Evolutionary conservation across 2,888 invertebrate genomes (phyloP), one percentile per base, ranked within the genome.

Genomic region (Cheilosia urbana): DNA sequence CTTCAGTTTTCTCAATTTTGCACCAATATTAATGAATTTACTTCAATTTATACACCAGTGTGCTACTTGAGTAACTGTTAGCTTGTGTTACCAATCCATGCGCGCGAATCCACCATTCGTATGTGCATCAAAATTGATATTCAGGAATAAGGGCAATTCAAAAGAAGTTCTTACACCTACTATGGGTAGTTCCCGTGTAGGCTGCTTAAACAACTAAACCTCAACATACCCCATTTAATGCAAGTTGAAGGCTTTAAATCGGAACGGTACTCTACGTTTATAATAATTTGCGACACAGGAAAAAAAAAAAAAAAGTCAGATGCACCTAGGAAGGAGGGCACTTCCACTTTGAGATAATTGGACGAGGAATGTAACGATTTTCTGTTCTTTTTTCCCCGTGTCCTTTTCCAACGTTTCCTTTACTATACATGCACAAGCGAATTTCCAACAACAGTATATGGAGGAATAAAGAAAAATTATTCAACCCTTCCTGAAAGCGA

Each of bases 401-500:
- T 72, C 72, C 63, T 85, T 27, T 81, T 72, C 51, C 53, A 66
- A 42, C 40, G 60, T 65, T 84, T 80, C 76, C 65, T 63, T 81
- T 63, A 47, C 66, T 51, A 37, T 37, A n/a, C 47, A 37, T n/a
- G 27, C 75, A 80, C 55, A 85, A 81, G 76, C 81, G 72, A 82
- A 87, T 47, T 73, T 75, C 30, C 47, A 87, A 21, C 72, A 47
- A 65, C 71, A 62, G 57, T 72, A 65, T 72, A 65, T 73, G 7
- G 63, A 82, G 71, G 73, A 76, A 87, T 73, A 78, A 73, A 82
- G 72, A 82, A 82, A 87, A 78, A 82, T 73, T 82, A 78, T 69
- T 82, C 81, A 87, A 82, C 87, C 87, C 82, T 87, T 87, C 82
- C 49, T 82, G 69, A 78, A 82, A 87, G 73, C n/a, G 77, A 87